A percentile compares a stretch with the other conserved stretches of the same genome.
Conservation (phyloP, 2,113 vertebrate genomes). For the Tachysurus fulvidraco region DNA sequence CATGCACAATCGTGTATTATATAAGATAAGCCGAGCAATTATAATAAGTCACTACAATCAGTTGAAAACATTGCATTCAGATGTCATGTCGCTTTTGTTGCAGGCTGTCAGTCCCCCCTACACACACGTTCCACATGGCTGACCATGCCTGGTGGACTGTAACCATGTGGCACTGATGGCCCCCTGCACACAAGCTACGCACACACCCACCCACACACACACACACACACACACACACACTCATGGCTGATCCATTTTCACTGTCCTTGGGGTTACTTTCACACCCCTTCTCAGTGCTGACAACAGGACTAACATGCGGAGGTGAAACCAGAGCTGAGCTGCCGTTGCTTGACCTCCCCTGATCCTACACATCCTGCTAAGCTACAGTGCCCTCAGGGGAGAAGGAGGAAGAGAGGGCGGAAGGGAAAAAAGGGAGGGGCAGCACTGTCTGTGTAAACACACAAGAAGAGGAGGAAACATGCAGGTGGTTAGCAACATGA, state of each 20-base stretch:
- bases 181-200: conserved; percentile 29
- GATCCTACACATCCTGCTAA: conserved; percentile 50
- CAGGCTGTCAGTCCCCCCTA: conserved; percentile 50
- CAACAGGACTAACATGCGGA: conserved; percentile 52
- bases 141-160: conserved; percentile 53
- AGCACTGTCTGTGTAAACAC: conserved; percentile 39
- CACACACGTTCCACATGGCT: conserved; percentile 54
- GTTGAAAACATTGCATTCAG: conserved; percentile 49
- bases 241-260: conserved; percentile 53
- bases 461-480: conserved; percentile 13
- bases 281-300: conserved; percentile 51
- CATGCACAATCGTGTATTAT: conserved; percentile 57
- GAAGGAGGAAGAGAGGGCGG: conserved; percentile 1
- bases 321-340: conserved; percentile 52
- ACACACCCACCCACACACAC: conserved; percentile 25
- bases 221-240: conserved; percentile 8
- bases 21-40: conserved; percentile 57
- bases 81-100: conserved; percentile 47
- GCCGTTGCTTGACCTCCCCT: conserved; percentile 47
- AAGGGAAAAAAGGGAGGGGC: conserved; percentile 6
- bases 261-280: conserved; percentile 51
- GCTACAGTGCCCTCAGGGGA: conserved; percentile 48
- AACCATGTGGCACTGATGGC: conserved; percentile 55
- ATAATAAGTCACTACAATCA: conserved; percentile 62
- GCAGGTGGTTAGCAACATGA: conserved; percentile 5